Evolutionary conservation across 1,140 invertebrate species (phyloP).

Genomic region (Diorhabda sublineata): DNA sequence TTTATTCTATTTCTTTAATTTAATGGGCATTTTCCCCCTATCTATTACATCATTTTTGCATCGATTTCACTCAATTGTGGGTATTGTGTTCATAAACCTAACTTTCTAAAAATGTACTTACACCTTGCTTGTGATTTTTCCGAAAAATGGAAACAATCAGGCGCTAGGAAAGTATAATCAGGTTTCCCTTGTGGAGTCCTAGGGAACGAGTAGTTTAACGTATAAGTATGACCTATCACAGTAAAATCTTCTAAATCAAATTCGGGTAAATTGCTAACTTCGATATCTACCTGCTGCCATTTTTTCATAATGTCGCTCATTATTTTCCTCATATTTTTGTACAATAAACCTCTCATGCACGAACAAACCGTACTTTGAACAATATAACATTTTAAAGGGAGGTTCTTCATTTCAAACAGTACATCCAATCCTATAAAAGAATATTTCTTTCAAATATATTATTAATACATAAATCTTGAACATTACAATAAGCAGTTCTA

Average conservation of each 20-base stretch:
- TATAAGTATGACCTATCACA: constrained; percentile 58
- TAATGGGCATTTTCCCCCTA: too few relatives aligned
- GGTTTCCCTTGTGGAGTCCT: constrained; percentile 21
- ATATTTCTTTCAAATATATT: neutral
- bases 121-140: constrained; percentile 58
- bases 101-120: constrained; percentile 35
- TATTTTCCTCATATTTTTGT: constrained; percentile 26
- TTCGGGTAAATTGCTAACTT: constrained; percentile 43
- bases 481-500: too few relatives aligned
- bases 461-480: too few relatives aligned
- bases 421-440: constrained; percentile 43
- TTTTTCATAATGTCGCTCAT: constrained; percentile 45
- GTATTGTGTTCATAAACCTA: too few relatives aligned
- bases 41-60: too few relatives aligned
- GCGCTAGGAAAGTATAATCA: constrained; percentile 60
- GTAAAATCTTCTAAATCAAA: constrained; percentile 60
- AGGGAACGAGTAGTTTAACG: constrained; percentile 46
- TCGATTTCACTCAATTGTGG: too few relatives aligned
- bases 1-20: too few relatives aligned
- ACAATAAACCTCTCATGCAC: constrained; percentile 39
- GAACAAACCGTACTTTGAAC: constrained; percentile 24
- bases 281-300: constrained; percentile 47
- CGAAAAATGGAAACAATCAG: constrained; percentile 71
- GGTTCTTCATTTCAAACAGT: constrained; percentile 38
- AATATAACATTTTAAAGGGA: constrained; percentile 26